Evolutionary conservation across 2,113 vertebrate genomes (phyloP), one percentile per base, ranked within the genome.

Genomic region (Oncorhynchus nerka): DNA sequence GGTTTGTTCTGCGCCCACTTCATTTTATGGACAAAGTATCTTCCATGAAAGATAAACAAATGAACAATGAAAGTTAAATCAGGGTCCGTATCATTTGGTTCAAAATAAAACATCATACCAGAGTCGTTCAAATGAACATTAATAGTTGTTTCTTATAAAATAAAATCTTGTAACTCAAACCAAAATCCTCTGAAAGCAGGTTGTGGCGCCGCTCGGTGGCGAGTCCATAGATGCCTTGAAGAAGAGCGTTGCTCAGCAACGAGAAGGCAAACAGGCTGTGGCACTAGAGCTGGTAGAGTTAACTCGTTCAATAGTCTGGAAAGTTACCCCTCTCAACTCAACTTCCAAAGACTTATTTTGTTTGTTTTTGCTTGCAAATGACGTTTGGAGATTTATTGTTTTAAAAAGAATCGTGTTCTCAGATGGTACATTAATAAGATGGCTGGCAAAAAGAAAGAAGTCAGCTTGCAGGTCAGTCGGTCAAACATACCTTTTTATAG

Each of bases 391-490:
- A 20, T 20, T 5, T 57, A 6, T 61, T 34, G 2, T 62, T 75
- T 28, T 28, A 28, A 28, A 32, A 3, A 22, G 4, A 4, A 6
- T 15, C 0, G 0, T 24, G 20, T 4, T n/a, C 0, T 22, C 4
- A 11, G 4, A 64, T 13, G 49, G 49, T 19, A 55, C 3, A 55
- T 55, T 19, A 16, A 4, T 16, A 16, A 4, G 73, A 95, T 94
- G 94, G 89, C 93, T 59, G 91, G 87, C 0, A 94, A 94, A 87
- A 95, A 94, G 87, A 94, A 94, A 85, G 94, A 95, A 82, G 85
- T 86, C 22, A 88, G 68, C 77, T 79, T 95, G 34, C 94, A 95
- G 93, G 94, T 95, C 71, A 20, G 75, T 66, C 59, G 1, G 49
- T 9, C n/a, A 69, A 48, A 1, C 16, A 22, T 16, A 26, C 5